Percentiles rank a stretch among this genome's conserved stretches.
phyloP scores from a whole-genome alignment of 2,888 invertebrate genomes.

The Limnephilus auricula region DNA sequence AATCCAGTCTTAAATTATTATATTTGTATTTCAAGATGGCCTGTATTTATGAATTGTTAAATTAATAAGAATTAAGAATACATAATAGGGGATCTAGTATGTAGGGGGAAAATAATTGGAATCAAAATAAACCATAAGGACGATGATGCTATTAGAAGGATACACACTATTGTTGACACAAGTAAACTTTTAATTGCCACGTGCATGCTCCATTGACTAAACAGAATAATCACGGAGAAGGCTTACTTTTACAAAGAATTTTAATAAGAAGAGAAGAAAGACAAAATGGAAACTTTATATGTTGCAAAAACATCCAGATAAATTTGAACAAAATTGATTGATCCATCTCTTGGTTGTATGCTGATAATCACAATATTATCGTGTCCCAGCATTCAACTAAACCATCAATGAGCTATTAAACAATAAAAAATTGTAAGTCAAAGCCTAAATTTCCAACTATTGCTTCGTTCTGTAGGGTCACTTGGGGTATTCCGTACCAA shows the following conservation, averaged over 20 bases:
- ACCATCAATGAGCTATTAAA: neutral
- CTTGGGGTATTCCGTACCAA: neutral
- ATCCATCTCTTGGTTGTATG: neutral
- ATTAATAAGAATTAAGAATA: too few species aligned
- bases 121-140: neutral
- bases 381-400: neutral
- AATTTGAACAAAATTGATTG: neutral
- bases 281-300: neutral
- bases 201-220: neutral
- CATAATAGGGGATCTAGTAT: too few species aligned
- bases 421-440: neutral
- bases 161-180: neutral
- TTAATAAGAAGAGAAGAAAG: neutral
- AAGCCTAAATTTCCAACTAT: neutral
- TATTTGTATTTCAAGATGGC: too few species aligned
- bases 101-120: neutral
- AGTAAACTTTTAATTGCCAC: too few species aligned
- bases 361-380: neutral
- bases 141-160: neutral
- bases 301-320: neutral
- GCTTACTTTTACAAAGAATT: neutral
- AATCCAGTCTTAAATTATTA: neutral
- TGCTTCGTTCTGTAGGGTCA: neutral
- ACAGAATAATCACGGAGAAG: neutral
- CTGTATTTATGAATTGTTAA: too few species aligned